Evolutionary conservation across 2,113 vertebrate genomes (phyloP).

Genomic region (Phasianus colchicus): DNA sequence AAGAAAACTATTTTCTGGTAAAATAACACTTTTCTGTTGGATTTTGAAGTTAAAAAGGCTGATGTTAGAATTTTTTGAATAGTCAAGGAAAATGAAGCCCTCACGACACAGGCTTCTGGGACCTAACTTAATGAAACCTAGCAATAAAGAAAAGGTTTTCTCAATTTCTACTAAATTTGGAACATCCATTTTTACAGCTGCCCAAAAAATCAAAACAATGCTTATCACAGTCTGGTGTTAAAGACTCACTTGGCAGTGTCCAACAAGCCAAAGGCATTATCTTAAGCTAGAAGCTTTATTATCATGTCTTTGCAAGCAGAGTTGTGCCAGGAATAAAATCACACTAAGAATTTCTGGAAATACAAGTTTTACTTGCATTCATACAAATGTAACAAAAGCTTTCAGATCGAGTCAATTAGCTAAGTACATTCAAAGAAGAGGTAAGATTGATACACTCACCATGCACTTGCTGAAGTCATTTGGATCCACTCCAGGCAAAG

Average conservation of each 20-base stretch:
- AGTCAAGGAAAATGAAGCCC: neutral
- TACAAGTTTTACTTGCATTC: fast-evolving
- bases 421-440: neutral
- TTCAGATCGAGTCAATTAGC: neutral
- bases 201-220: neutral
- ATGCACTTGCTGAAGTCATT: constrained; percentile 99
- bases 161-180: neutral
- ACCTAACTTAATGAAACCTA: neutral
- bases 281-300: neutral
- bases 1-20: neutral
- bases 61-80: neutral
- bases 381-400: neutral
- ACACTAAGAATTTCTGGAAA: neutral
- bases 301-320: neutral
- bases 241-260: neutral
- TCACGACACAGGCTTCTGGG: neutral
- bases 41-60: neutral
- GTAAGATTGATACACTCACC: constrained; percentile 77
- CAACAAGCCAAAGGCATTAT: neutral
- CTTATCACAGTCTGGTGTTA: neutral
- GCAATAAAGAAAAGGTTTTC: neutral
- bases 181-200: neutral
- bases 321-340: neutral
- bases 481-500: constrained; percentile 96
- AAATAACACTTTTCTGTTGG: neutral